Evolutionary conservation across 2,797 vertebrate species (phyloP).

Genomic region (Pterois miles): DNA sequence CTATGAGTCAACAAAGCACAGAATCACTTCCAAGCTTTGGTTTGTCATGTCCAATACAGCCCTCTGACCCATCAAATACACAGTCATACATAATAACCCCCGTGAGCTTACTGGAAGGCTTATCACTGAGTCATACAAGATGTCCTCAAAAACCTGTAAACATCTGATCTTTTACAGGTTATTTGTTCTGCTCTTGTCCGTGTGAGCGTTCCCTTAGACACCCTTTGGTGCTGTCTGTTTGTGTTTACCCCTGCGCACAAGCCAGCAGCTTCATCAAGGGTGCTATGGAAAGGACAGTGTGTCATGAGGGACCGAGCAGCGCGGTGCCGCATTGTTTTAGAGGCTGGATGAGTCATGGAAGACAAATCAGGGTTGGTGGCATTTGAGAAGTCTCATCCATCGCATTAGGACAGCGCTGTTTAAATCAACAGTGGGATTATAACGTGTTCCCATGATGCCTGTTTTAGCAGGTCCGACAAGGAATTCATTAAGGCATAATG

Average conservation of each 20-base stretch:
- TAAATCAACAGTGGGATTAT: constrained; percentile 55
- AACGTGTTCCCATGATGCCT: constrained; percentile 53
- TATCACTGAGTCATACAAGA: constrained; percentile 46
- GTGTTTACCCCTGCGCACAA: constrained; percentile 55
- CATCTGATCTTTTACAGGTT: not conserved
- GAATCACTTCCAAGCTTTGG: constrained; percentile 33
- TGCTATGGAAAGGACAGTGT: constrained; percentile 67
- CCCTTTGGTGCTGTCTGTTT: constrained; percentile 55
- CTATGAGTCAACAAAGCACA: constrained; percentile 62
- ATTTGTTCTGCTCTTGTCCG: not conserved
- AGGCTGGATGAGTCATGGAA: constrained; percentile 72
- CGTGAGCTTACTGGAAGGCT: constrained; percentile 31
- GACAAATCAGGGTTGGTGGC: constrained; percentile 63
- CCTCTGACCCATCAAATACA: constrained; percentile 16
- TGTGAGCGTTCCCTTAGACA: constrained; percentile 21
- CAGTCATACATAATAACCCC: constrained; percentile 30
- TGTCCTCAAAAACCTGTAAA: constrained; percentile 33
- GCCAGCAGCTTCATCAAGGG: constrained; percentile 54
- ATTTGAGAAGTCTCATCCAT: constrained; percentile 61
- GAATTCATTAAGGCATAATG: constrained; percentile 55
- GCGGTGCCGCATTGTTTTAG: constrained; percentile 70
- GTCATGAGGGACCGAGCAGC: constrained; percentile 56
- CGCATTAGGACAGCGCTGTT: constrained; percentile 41
- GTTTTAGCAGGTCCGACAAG: constrained; percentile 64
- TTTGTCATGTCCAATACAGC: constrained; percentile 36